Evolutionary conservation across 2,113 vertebrate genomes (phyloP), one percentile per base, ranked within the genome.

Genomic region (Ictalurus furcatus): DNA sequence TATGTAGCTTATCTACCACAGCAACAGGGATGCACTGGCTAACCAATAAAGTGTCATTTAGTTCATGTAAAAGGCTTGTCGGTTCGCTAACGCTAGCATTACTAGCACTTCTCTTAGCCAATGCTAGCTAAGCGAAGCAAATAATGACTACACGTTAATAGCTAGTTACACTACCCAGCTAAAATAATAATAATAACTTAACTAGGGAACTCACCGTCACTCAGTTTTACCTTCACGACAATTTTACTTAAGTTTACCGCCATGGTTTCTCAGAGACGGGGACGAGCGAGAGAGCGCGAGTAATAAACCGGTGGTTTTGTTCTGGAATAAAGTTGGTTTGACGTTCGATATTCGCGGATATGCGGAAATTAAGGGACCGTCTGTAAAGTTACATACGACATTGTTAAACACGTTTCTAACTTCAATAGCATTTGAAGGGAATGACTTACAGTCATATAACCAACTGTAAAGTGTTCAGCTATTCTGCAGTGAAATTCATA

Each of bases 221-320:
- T 99, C 87, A 97, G 97, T 92, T 98, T 98, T 94, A 98, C 98
- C 93, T 98, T 97, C 59, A 98, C 97, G 90, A 97, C 96, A 91
- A 99, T 97, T 94, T 97, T 98, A 95, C 97, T 96, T 95, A 99
- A 98, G 93, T 92, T 95, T 92, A 95, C 95, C 93, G 97, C 97
- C 97, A 98, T 98, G 92, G 96, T 96, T 97, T 96, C 97, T 97
- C 34, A 34, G 34, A 34, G 34, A 34, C 94, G 30, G 85, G 73
- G 48, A 69, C 83, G 85, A 84, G 63, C 87, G 52, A 82, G 30
- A 59, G 21, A 28, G 67, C 63, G n/a, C 23, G 67, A 69, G 58
- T 11, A 40, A 81, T 84, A 58, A 85, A 73, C 85, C 69, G 44
- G 81, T 88, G 87, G 90, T 92, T 91, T 90, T 90, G 89, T 92